These are phyloP conservation scores for Tachina lurida DNA, from an alignment of 2,888 invertebrate genomes.

Conservation along the genomic window DNA sequence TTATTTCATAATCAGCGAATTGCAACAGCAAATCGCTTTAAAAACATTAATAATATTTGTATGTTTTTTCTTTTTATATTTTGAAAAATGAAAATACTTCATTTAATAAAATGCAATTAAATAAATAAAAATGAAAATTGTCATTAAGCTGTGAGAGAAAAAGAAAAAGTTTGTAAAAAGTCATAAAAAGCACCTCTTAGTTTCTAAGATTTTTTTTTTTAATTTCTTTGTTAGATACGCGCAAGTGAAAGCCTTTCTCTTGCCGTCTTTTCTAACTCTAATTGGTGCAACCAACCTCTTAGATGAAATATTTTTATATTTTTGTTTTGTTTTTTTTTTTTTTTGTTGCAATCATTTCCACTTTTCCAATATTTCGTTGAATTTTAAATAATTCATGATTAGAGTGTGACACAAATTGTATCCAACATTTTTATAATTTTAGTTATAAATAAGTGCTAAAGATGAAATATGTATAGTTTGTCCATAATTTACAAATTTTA, in stretches of 20 bases:
- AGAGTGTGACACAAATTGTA: background rate
- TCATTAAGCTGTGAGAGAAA: slow-evolving; percentile 11
- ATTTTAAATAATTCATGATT: background rate
- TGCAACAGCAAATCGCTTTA: slow-evolving; percentile 34
- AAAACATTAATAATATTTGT: background rate
- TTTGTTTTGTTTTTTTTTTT: slow-evolving; percentile 3
- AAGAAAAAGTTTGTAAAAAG: background rate
- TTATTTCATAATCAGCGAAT: slow-evolving; percentile 41
- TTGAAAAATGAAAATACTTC: background rate
- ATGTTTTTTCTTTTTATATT: background rate
- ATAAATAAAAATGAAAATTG: slow-evolving; percentile 30
- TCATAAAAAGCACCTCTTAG: background rate
- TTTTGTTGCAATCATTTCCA: slow-evolving; percentile 5
- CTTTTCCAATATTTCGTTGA: slow-evolving; percentile 7
- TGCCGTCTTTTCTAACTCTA: background rate
- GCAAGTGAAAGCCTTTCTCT: background rate
- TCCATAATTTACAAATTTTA: too few species aligned
- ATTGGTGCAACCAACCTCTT: background rate
- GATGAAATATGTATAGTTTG: too few species aligned
- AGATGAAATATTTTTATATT: background rate
- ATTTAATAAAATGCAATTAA: slow-evolving; percentile 22
- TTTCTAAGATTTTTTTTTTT: background rate
- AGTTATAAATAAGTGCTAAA: background rate
- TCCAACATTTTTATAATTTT: background rate
- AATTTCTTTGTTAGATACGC: slow-evolving; percentile 5